Evolutionary conservation across 1,140 invertebrate genomes (phyloP).

Genomic region (Sycobia sp.): DNA sequence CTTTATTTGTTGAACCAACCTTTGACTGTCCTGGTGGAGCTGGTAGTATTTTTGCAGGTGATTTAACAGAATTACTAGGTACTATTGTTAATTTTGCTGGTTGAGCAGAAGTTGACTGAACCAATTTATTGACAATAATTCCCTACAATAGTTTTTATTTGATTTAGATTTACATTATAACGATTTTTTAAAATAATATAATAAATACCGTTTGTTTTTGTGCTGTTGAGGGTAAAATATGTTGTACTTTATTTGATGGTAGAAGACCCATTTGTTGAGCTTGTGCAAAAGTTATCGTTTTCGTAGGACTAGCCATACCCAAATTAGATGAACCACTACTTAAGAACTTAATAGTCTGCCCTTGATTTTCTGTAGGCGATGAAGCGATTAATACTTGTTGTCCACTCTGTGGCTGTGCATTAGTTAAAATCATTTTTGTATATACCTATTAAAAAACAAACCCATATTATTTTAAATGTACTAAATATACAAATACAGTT

Average conservation of each 20-base stretch:
- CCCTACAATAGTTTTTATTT: conserved; percentile 45
- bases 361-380: conserved; percentile 50
- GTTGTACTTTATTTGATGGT: conserved; percentile 61
- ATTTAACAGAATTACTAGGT: conserved; percentile 61
- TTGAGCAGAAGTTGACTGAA: conserved; percentile 55
- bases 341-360: conserved; percentile 55
- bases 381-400: conserved; percentile 54
- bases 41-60: conserved; percentile 74
- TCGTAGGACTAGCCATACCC: conserved; percentile 63
- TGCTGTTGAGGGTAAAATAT: conserved; percentile 59
- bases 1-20: conserved; percentile 48
- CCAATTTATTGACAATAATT: conserved; percentile 61
- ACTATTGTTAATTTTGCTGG: conserved; percentile 55
- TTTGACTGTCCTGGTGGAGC: conserved; percentile 61
- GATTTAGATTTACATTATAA: neutral
- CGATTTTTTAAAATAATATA: neutral
- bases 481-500: conserved; percentile 22
- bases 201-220: conserved; percentile 58
- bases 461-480: no score
- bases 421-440: conserved; percentile 68
- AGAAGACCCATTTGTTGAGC: conserved; percentile 72
- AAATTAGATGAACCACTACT: conserved; percentile 47
- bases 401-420: conserved; percentile 54
- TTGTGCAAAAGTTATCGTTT: conserved; percentile 73
- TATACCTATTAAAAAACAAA: conserved; percentile 50